Conservation (phyloP, 2,113 vertebrate species). For the Hippocampus comes region DNA sequence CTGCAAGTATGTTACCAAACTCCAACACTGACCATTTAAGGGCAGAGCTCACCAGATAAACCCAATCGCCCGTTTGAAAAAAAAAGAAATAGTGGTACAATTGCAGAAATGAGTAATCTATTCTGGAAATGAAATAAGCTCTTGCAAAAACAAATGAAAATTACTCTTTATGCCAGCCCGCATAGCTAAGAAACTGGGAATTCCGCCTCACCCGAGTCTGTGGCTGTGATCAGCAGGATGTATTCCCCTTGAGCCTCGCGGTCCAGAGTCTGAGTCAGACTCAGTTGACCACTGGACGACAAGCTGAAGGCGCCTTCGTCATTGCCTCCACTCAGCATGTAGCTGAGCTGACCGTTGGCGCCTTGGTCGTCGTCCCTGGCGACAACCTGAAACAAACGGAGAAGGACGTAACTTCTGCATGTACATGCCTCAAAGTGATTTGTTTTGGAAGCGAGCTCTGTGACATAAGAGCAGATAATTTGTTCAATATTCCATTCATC, state of each 20-base stretch:
- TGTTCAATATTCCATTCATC: too few species aligned
- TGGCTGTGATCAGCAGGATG: slow-evolving; percentile 81
- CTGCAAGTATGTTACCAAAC: background rate
- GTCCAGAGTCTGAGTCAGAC: slow-evolving; percentile 82
- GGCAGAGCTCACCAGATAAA: slow-evolving; percentile 11
- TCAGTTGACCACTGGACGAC: slow-evolving; percentile 82
- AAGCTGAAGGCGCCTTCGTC: slow-evolving; percentile 83
- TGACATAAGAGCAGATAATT: background rate
- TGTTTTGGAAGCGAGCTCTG: background rate
- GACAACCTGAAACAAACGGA: slow-evolving; percentile 76
- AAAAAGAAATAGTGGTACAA: background rate
- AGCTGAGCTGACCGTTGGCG: slow-evolving; percentile 83
- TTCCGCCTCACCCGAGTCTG: slow-evolving; percentile 80
- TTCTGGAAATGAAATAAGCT: slow-evolving; percentile 24
- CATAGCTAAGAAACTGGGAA: background rate
- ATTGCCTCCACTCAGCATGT: slow-evolving; percentile 79
- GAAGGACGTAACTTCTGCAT: background rate
- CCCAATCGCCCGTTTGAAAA: background rate
- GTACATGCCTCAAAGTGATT: background rate
- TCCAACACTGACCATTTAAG: slow-evolving; percentile 6
- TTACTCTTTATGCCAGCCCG: slow-evolving; percentile 4
- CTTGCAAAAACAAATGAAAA: background rate
- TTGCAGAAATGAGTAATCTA: slow-evolving; percentile 29
- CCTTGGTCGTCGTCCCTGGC: slow-evolving; percentile 93
- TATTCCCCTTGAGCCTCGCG: slow-evolving; percentile 81